Base-by-base conservation (phyloP, 2,888 invertebrate genomes). In the Resseliella maxima region DNA sequence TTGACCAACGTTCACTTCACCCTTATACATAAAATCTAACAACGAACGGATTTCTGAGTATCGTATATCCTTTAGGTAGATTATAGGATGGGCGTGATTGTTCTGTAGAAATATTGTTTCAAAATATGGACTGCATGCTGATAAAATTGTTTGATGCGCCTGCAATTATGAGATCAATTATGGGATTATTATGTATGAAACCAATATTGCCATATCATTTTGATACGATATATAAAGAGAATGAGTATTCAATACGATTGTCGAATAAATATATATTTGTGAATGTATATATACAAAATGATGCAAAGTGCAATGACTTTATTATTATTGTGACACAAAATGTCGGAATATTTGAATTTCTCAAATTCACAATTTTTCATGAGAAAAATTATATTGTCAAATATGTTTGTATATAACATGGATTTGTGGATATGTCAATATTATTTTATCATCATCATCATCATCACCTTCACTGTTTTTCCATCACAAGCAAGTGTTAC, bases 41-140 rank as follows among this genome's bases (percentile, higher is more conserved):
- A 97, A 93, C 88, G 96, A 96, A 92, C 96, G 96, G 94, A 97
- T 96, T 92, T 97, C 96, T 90, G 94, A 94, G 91, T 94, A 95
- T 92, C 96, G 94, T 90, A 97, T 96, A 94, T 97, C 97, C 94
- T 96, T 96, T 90, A 97, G 94, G 92, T 96, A 96, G 92, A 97
- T 96, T 91, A 97, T 97, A 87, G 96, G 97, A 92, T 97, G 97
- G 90, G 96, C 96, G 92, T 97, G 96, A 89, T 93, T 93, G 91
- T 96, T 97, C 92, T 96, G 95, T 90, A 96, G 93, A 92, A 97
- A 96, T 92, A 97, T 95, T 91, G 93, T 96, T 93, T 97, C 97
- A 92, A 97, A 97, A 93, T 97, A 97, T 88, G 97, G 97, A 92
- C 97, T 97, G 92, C 97, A 97, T 89, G 97, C 97, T 88, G 97